Percentiles rank a stretch among this genome's conserved stretches.
phyloP scores from a whole-genome alignment of 2,113 vertebrate genomes.

The Emydura subglobosa region DNA sequence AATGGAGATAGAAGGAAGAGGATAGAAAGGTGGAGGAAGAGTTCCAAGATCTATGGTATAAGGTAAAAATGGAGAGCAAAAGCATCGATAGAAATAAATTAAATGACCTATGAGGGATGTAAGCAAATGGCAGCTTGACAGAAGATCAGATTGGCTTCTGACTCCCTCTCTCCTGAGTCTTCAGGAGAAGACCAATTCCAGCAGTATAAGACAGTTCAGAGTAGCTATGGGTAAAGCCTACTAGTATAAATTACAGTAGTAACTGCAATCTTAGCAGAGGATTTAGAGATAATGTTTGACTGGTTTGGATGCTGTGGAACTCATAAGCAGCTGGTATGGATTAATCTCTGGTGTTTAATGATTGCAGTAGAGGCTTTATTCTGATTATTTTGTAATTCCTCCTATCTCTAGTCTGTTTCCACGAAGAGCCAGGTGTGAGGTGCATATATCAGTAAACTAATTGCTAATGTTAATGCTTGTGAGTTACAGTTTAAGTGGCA shows the following conservation, averaged over 20 bases:
- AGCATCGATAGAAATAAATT: not conserved
- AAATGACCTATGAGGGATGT: not conserved
- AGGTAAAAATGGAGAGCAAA: not conserved
- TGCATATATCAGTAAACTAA: not conserved
- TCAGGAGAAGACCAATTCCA: not conserved
- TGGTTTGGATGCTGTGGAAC: not conserved
- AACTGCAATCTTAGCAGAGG: not conserved
- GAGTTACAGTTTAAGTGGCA: not conserved
- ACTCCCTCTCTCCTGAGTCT: not conserved
- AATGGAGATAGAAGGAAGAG: not conserved
- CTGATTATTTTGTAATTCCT: slow-evolving; percentile 11
- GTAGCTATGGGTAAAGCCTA: not conserved
- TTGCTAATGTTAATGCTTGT: not conserved
- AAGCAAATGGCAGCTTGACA: not conserved
- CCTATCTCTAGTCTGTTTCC: not conserved
- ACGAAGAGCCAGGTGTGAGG: not conserved
- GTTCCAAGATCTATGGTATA: not conserved
- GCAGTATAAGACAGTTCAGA: fast-evolving
- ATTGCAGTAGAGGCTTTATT: not conserved
- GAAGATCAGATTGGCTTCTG: not conserved
- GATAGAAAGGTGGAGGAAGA: not conserved
- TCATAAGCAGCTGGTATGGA: not conserved
- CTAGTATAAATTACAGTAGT: not conserved
- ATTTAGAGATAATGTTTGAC: not conserved
- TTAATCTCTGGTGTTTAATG: not conserved